A percentile compares a stretch with the other conserved stretches of the same genome.
These are phyloP conservation scores for Maccullochella peelii DNA, from an alignment of 2,113 vertebrate species.

Conservation along the genomic window DNA sequence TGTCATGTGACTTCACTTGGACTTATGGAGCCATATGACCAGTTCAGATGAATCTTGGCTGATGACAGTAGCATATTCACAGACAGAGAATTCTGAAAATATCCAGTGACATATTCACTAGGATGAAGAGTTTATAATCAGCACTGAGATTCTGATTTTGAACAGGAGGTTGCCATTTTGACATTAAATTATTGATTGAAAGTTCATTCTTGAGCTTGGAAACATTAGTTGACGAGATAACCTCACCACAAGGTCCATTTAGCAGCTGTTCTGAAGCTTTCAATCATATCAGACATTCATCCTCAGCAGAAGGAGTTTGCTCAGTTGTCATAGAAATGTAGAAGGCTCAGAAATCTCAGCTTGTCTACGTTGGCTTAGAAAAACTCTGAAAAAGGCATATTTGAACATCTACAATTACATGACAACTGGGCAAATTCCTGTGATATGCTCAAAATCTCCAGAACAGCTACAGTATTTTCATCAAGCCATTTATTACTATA, in stretches of 20 bases:
- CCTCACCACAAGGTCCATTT: neutral
- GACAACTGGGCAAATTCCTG: neutral
- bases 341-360: too few species aligned
- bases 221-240: neutral
- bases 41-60: neutral
- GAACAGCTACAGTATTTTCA: neutral
- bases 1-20: neutral
- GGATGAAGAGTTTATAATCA: neutral
- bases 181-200: neutral
- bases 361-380: neutral
- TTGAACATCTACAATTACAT: neutral
- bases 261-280: neutral
- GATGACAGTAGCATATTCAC: constrained; percentile 1
- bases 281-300: too few species aligned
- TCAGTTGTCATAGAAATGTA: neutral
- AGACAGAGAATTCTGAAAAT: neutral
- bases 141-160: neutral
- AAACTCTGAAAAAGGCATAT: too few species aligned
- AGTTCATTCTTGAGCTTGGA: neutral
- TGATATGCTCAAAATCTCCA: neutral
- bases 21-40: neutral
- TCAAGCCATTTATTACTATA: too few species aligned
- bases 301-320: neutral
- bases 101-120: neutral
- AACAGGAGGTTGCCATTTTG: neutral